Evolutionary conservation across 2,888 invertebrate species (phyloP).

Genomic region (Chrysopilus asiliformis): DNA sequence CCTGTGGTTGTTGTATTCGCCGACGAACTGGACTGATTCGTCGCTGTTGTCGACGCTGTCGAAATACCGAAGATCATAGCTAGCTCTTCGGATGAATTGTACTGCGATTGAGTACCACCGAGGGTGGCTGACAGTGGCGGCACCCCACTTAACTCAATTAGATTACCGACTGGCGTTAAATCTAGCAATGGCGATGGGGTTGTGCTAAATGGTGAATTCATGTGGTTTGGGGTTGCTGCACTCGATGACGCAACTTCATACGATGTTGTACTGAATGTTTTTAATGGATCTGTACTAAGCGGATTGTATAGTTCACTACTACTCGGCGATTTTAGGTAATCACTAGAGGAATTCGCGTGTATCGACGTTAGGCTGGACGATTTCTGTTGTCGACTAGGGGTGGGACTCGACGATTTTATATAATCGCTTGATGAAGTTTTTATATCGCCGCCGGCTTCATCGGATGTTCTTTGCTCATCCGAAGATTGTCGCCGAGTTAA

Average conservation of each 20-base stretch:
- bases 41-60: constrained; percentile 5
- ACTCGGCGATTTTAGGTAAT: constrained; percentile 34
- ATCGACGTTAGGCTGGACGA: constrained; percentile 36
- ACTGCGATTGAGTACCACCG: constrained; percentile 40
- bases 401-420: constrained; percentile 32
- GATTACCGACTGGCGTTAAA: constrained; percentile 22
- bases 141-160: no score
- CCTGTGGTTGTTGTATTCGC: constrained; percentile 19
- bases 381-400: constrained; percentile 24
- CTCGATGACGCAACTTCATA: constrained; percentile 30
- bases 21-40: constrained; percentile 12
- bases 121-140: no score
- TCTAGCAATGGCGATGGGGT: constrained; percentile 28
- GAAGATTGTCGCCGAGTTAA: constrained; percentile 6
- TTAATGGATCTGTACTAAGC: constrained; percentile 31
- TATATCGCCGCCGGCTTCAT: constrained; percentile 8
- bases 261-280: constrained; percentile 36
- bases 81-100: constrained; percentile 50
- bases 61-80: constrained; percentile 46
- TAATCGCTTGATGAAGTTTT: constrained; percentile 32
- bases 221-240: constrained; percentile 26
- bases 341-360: constrained; percentile 34
- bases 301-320: constrained; percentile 34
- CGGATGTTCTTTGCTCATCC: constrained; percentile 9
- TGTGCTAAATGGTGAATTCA: constrained; percentile 19